phyloP scores from a whole-genome alignment of 2,888 invertebrate genomes.

The Volucella zonaria region DNA sequence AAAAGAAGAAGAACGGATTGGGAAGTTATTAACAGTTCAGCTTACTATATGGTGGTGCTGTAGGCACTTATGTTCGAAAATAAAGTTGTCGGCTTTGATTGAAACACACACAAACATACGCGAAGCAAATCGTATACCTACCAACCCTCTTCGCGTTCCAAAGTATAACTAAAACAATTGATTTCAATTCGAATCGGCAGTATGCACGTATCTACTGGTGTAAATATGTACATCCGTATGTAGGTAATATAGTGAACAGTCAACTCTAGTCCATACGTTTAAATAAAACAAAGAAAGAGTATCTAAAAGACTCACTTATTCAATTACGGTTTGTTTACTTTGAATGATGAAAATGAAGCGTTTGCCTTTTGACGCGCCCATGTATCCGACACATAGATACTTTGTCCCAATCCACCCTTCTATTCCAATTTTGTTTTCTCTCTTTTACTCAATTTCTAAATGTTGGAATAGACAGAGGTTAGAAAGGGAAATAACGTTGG shows the following conservation, averaged over 20 bases:
- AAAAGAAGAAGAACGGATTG: constrained; percentile 39
- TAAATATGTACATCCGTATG: no score
- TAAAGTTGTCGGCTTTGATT: constrained; percentile 73
- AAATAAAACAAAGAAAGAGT: constrained; percentile 58
- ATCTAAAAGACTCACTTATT: constrained; percentile 72
- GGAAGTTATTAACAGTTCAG: constrained; percentile 66
- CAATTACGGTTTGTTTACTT: constrained; percentile 74
- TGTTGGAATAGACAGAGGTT: background rate
- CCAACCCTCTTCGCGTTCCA: background rate
- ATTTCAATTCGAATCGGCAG: constrained; percentile 13
- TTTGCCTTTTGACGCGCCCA: constrained; percentile 74
- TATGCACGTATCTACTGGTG: no score
- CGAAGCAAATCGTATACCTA: background rate
- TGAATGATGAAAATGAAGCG: constrained; percentile 72
- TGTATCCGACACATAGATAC: constrained; percentile 21
- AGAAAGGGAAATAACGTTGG: constrained; percentile 12
- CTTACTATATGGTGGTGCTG: constrained; percentile 23
- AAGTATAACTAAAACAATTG: constrained; percentile 67
- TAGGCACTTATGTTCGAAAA: constrained; percentile 65
- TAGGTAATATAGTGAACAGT: no score
- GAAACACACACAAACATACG: constrained; percentile 39
- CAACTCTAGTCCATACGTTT: background rate
- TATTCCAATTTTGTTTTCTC: constrained; percentile 20
- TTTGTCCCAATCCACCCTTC: constrained; percentile 42
- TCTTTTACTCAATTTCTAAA: background rate